Evolutionary conservation across 2,797 vertebrate species (phyloP), one percentile per base, ranked within the genome.

Genomic region (Podargus strigoides): DNA sequence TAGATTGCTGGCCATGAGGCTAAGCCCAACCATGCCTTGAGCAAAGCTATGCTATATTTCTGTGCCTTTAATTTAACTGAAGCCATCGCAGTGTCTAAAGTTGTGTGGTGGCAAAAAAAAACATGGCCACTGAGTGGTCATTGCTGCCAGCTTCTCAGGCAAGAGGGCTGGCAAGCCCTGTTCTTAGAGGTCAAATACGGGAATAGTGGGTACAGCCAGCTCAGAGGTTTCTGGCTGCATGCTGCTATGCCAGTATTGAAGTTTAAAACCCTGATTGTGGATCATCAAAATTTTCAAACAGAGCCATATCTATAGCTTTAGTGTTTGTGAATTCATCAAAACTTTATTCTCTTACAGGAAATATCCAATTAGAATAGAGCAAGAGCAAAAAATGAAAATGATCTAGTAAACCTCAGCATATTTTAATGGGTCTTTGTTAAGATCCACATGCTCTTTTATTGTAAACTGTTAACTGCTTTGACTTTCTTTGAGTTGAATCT

Each of bases 81-180:
- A 78, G 39, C 69, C 13, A 1, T 30, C 16, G 32, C 42, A 32
- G 20, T 52, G 10, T 41, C 23, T 52, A 12, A 64, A 69, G 14
- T 10, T 85, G 24, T n/a, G 22, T 59, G 56, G 32, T 49, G 32
- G 53, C 39, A 55, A 77, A 80, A 93, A 93, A 26, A 55, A 19
- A 32, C 1, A 2, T 52, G 36, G n/a, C 30, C 2, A 1, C 26
- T 12, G 22, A 63, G 12, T 4, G 9, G 49, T 12, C 64, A 6
- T 55, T 80, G 23, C 30, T 93, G 44, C 41, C 53, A 56, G 9
- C 16, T 88, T 67, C 56, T 77, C 26, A 32, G 58, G 52, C 53
- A 68, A 19, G 21, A 20, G 23, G 28, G 5, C n/a, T 76, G 63
- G 58, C 74, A 92, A 56, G n/a, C 22, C n/a, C 69, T 63, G 23